phyloP scores from a whole-genome alignment of 2,888 invertebrate genomes.

The Lypha dubia region DNA sequence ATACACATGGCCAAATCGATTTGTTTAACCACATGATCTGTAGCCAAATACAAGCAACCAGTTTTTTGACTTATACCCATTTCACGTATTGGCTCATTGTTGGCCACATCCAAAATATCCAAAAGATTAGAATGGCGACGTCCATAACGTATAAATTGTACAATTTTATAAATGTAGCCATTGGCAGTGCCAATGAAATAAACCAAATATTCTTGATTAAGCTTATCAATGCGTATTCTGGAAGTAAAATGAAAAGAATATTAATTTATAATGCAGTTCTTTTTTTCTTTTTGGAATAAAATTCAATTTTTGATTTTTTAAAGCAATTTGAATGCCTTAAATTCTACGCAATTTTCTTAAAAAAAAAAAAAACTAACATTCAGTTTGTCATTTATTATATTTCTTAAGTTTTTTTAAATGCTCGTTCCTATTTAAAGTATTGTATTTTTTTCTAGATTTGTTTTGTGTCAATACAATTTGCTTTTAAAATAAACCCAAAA shows the following conservation, averaged over 20 bases:
- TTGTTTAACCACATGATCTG: slow-evolving; percentile 94
- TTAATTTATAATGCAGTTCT: too few species aligned
- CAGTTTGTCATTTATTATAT: slow-evolving; percentile 18
- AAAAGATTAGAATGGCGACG: slow-evolving; percentile 93
- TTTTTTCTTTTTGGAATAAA: too few species aligned
- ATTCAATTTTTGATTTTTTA: too few species aligned
- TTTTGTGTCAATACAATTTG: background rate
- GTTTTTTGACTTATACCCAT: slow-evolving; percentile 95
- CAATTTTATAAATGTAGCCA: slow-evolving; percentile 96
- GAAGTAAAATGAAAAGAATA: slow-evolving; percentile 31
- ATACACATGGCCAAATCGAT: slow-evolving; percentile 95
- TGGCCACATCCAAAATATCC: slow-evolving; percentile 95
- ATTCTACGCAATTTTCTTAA: slow-evolving; percentile 24
- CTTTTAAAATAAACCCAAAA: slow-evolving; percentile 11
- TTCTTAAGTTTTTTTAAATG: background rate
- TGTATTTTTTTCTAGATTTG: background rate
- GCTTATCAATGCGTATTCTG: slow-evolving; percentile 83
- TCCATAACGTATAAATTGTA: slow-evolving; percentile 93
- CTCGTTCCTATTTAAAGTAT: background rate
- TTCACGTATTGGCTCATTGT: slow-evolving; percentile 92
- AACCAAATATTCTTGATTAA: slow-evolving; percentile 90
- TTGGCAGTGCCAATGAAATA: slow-evolving; percentile 94
- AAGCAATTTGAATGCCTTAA: slow-evolving; percentile 10
- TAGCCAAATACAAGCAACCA: slow-evolving; percentile 94
- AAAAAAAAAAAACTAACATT: background rate